Percentiles rank a stretch among this genome's conserved stretches.
phyloP scores from a whole-genome alignment of 1,140 invertebrate genomes.

The Atta texana region DNA sequence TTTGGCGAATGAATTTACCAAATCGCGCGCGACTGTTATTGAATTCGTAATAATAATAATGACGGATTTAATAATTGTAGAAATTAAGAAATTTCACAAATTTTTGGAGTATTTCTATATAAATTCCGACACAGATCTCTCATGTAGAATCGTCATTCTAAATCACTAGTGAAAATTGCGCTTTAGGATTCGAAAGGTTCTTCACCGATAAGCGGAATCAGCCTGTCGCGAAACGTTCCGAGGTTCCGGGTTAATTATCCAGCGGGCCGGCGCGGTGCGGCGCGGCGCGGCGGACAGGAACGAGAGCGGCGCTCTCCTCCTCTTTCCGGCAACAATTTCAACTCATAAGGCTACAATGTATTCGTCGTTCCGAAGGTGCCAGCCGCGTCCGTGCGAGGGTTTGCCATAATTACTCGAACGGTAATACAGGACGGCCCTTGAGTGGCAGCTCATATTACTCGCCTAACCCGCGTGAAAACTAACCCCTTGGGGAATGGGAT shows the following conservation, averaged over 20 bases:
- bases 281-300: slow-evolving; percentile 61
- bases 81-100: background rate
- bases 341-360: slow-evolving; percentile 77
- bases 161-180: slow-evolving; percentile 33
- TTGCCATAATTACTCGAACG: slow-evolving; percentile 83
- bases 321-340: slow-evolving; percentile 76
- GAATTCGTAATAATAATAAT: background rate
- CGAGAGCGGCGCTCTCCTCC: slow-evolving; percentile 53
- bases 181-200: background rate
- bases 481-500: slow-evolving; percentile 80
- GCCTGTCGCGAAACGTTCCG: slow-evolving; percentile 42
- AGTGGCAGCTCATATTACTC: slow-evolving; percentile 85
- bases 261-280: slow-evolving; percentile 2
- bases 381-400: slow-evolving; percentile 65
- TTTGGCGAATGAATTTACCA: background rate
- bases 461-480: slow-evolving; percentile 83
- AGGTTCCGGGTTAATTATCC: slow-evolving; percentile 67
- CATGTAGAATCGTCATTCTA: background rate
- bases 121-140: background rate
- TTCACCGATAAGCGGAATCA: slow-evolving; percentile 40
- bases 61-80: background rate
- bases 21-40: background rate
- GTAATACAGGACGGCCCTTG: slow-evolving; percentile 83
- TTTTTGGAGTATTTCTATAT: background rate
- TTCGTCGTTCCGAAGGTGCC: slow-evolving; percentile 63